A percentile compares a stretch with the other conserved stretches of the same genome.
phyloP scores from a whole-genome alignment of 2,113 vertebrate species.

The Notarius lentiginosus region DNA sequence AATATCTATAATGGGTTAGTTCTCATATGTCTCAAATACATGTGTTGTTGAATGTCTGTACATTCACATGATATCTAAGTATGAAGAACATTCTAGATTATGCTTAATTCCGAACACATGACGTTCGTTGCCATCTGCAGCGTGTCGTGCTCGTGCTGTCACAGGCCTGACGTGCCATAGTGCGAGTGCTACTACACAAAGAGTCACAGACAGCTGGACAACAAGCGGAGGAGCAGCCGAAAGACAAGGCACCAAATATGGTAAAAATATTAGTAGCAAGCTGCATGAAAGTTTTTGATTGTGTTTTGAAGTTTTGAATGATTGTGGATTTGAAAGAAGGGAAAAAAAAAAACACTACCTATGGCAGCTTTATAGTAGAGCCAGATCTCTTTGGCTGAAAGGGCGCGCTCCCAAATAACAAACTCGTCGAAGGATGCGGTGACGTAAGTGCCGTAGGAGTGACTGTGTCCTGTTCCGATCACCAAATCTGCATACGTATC shows the following conservation, averaged over 20 bases:
- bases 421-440: constrained; percentile 90
- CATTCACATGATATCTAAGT: neutral
- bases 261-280: neutral
- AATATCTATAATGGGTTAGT: neutral
- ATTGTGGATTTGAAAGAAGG: no score
- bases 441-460: constrained; percentile 64
- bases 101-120: neutral
- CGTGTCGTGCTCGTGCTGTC: neutral
- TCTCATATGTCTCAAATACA: no score
- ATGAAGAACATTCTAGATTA: neutral
- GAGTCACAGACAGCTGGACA: neutral
- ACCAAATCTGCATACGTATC: constrained; percentile 73
- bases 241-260: neutral
- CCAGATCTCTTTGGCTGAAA: constrained; percentile 75
- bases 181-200: neutral
- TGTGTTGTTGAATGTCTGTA: neutral
- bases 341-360: constrained; percentile 72
- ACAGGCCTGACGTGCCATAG: constrained; percentile 19
- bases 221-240: neutral
- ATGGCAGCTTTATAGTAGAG: constrained; percentile 84
- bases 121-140: constrained; percentile 1
- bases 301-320: no score
- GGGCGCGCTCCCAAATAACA: constrained; percentile 90
- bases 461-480: constrained; percentile 70
- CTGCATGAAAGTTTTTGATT: neutral